These are phyloP conservation scores for Synergus umbraculus DNA, from an alignment of 2,888 invertebrate species.

Conservation along the genomic window DNA sequence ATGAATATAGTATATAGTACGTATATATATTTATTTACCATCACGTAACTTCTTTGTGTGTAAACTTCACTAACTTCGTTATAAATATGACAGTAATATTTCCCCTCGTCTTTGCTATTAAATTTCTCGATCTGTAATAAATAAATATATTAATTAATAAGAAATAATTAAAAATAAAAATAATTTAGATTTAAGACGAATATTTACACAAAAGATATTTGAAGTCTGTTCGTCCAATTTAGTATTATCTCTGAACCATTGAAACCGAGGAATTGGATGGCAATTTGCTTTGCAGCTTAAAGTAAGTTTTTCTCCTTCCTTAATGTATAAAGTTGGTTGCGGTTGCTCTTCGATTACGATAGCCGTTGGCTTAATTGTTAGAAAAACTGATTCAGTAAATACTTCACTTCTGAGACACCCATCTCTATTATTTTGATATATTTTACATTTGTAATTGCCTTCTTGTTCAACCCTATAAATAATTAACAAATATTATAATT, in stretches of 20 bases:
- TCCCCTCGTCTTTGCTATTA: slow-evolving; percentile 65
- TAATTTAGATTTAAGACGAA: neutral
- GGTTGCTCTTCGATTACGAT: slow-evolving; percentile 64
- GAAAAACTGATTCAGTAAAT: slow-evolving; percentile 57
- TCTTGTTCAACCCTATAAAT: slow-evolving; percentile 57
- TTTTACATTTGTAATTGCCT: slow-evolving; percentile 66
- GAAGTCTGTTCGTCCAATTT: slow-evolving; percentile 59
- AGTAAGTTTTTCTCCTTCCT: slow-evolving; percentile 58
- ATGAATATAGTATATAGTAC: neutral
- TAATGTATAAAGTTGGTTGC: slow-evolving; percentile 58
- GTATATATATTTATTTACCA: slow-evolving; percentile 57
- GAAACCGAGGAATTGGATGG: slow-evolving; percentile 64
- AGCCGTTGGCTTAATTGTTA: slow-evolving; percentile 60
- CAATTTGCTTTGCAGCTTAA: slow-evolving; percentile 63
- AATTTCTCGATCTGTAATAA: slow-evolving; percentile 60
- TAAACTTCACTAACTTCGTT: slow-evolving; percentile 65
- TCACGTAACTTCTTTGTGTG: slow-evolving; percentile 61
- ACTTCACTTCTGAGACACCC: slow-evolving; percentile 53
- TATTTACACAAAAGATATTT: slow-evolving; percentile 60
- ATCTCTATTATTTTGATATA: slow-evolving; percentile 60
- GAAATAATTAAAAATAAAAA: slow-evolving; percentile 21
- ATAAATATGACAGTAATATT: slow-evolving; percentile 68
- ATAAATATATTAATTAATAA: neutral
- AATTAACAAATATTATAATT: neutral
- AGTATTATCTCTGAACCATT: slow-evolving; percentile 68